Base-by-base conservation (phyloP, 2,113 vertebrate genomes). In the Smithornis capensis region DNA sequence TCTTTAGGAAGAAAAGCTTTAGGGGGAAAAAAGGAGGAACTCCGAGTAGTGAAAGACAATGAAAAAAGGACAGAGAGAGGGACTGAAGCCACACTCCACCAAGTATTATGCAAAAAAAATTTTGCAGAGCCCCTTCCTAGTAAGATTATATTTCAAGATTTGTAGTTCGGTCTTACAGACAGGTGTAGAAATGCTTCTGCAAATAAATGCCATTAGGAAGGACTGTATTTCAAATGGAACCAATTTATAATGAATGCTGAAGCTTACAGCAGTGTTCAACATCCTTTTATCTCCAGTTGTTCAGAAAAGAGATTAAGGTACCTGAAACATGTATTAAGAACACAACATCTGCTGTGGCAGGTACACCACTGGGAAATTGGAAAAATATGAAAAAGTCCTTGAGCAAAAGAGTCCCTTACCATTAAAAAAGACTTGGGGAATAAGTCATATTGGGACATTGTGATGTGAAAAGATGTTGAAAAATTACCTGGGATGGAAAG, bases 271-370 rank as follows among this genome's bases (percentile, higher is more conserved):
- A 59, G 42, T 18, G 24, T 81, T 94, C 28, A 3, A 56, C 13
- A 10, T 19, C 14, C 35, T 90, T 93, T 81, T 93, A 80, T 86
- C 47, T 68, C 44, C 60, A 84, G 44, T 81, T 81, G 33, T 53
- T 91, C 83, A 75, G 73, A 84, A 86, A 96, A 94, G 57, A 60
- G 45, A 94, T 71, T 50, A 78, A 87, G 53, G 40, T 81, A 78
- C 19, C 68, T 74, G 69, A 81, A 88, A 81, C 24, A 14, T 62
- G 12, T 65, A 77, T 62, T 88, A 77, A 76, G 73, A 57, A 50
- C 56, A 90, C 69, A 83, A 65, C 59, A 68, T 89, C 71, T 90
- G 68, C 71, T 64, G 50, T 77, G 42, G 52, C 83, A 92, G 68
- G 60, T 81, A 88, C 47, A 63, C 49, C 59, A 63, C 23, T 45